Percentiles rank a stretch among this genome's conserved stretches.
Evolutionary conservation across 2,113 vertebrate species (phyloP).

Genomic region (Oenanthe oenanthe): DNA sequence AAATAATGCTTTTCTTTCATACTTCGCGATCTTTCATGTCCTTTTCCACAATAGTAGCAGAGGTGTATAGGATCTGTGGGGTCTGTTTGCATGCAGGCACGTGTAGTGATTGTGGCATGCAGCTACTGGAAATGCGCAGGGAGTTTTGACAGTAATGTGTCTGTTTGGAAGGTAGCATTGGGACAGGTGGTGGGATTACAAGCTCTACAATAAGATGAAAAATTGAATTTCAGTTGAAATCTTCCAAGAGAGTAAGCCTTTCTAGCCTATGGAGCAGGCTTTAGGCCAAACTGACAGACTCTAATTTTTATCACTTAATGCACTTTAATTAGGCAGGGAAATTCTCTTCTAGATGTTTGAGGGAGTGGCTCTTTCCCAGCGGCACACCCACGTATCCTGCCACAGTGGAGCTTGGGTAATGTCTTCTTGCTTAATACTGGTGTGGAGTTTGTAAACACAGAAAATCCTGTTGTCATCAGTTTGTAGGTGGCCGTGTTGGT

Average conservation of each 20-base stretch:
- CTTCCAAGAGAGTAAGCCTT: not conserved
- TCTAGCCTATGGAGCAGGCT: accelerated
- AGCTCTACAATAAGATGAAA: accelerated
- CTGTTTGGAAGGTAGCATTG: accelerated
- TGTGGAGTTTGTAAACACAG: not conserved
- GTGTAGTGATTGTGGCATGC: accelerated
- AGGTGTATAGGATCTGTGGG: accelerated
- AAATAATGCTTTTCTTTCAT: accelerated
- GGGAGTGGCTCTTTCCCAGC: not conserved
- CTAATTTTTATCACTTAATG: not conserved
- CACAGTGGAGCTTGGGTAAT: not conserved
- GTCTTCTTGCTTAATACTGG: not conserved
- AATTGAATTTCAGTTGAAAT: not conserved
- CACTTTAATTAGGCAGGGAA: not conserved
- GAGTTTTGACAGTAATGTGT: accelerated
- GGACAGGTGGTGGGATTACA: not conserved
- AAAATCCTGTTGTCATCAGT: not conserved
- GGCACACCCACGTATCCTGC: not conserved
- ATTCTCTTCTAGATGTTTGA: accelerated
- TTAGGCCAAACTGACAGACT: not conserved
- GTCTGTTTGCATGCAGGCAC: accelerated
- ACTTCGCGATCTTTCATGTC: accelerated
- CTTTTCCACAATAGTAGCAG: accelerated
- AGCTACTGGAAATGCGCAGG: accelerated
- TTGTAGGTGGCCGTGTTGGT: not conserved